Evolutionary conservation across 2,113 vertebrate species (phyloP), one percentile per base, ranked within the genome.

Genomic region (Neodon shergylaensis): DNA sequence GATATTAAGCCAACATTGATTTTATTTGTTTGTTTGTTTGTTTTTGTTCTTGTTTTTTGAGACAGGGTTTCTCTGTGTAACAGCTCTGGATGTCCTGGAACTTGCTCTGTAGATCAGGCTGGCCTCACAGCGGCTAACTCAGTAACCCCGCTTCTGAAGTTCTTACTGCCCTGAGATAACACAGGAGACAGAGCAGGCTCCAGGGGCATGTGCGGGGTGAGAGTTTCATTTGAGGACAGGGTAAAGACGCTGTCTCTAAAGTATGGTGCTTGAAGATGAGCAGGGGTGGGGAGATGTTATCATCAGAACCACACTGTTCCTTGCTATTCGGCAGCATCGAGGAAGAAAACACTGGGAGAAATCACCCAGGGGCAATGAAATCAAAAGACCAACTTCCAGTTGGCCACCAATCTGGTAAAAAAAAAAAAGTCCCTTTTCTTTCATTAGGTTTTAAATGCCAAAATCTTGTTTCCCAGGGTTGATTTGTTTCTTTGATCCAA

Each of bases 401-500:
- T 65, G 76, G 78, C 52, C 31, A 84, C 49, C 92, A 39, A 70
- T 91, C 44, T 88, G 84, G 31, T 58, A 5, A 49, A 49, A 49
- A 47, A 47, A 77, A 12, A 63, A 77, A 90, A 83, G 12, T 47
- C 39, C 7, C 39, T 66, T 76, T 52, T 79, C 58, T 65, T 68
- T 2, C 78, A 0, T 19, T 47, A 70, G 84, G 73, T 74, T 76
- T 88, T 61, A 79, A n/a, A 90, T 11, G 65, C n/a, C 44, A 97
- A 87, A 91, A 74, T 72, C 36, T 7, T n/a, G 65, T 88, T 90
- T 95, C 88, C 42, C 49, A 90, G 21, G 70, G 52, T 5, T 26
- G 52, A 96, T 49, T 49, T 49, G 49, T 68, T 87, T 79, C 82
- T 96, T 92, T 83, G 68, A 87, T 96, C 39, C 58, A 90, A 44